These are phyloP conservation scores for Phoeniculus purpureus DNA, from an alignment of 2,797 vertebrate genomes.

Conservation along the genomic window DNA sequence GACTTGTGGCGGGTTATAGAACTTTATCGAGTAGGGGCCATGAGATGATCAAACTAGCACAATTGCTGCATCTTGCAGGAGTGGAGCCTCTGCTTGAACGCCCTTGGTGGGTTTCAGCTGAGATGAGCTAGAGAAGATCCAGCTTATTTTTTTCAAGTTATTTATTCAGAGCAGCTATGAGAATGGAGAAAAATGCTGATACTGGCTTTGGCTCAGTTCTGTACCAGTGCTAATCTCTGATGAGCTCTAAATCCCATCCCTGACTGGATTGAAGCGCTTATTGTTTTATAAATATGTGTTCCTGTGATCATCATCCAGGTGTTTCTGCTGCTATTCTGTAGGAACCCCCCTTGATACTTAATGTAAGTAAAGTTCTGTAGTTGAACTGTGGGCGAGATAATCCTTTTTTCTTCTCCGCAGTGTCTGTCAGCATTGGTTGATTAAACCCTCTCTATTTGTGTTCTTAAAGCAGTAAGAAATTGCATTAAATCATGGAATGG, in stretches of 20 bases:
- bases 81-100: neutral
- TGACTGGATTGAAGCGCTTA: fast-evolving
- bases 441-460: neutral
- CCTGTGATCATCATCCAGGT: neutral
- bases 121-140: neutral
- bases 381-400: neutral
- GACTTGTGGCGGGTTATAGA: neutral
- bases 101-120: neutral
- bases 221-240: neutral
- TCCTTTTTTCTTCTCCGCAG: neutral
- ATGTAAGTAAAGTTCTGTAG: neutral
- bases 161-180: fast-evolving
- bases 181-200: neutral
- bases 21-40: fast-evolving
- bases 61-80: neutral
- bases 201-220: neutral
- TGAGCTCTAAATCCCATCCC: neutral
- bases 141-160: fast-evolving
- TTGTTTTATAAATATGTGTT: neutral
- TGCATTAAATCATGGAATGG: neutral
- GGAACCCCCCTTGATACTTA: neutral
- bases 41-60: neutral
- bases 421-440: neutral
- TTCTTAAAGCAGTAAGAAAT: neutral
- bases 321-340: neutral